Percentiles rank a stretch among this genome's conserved stretches.
Evolutionary conservation across 2,888 invertebrate genomes (phyloP).

Genomic region (Synergus laeviventris): DNA sequence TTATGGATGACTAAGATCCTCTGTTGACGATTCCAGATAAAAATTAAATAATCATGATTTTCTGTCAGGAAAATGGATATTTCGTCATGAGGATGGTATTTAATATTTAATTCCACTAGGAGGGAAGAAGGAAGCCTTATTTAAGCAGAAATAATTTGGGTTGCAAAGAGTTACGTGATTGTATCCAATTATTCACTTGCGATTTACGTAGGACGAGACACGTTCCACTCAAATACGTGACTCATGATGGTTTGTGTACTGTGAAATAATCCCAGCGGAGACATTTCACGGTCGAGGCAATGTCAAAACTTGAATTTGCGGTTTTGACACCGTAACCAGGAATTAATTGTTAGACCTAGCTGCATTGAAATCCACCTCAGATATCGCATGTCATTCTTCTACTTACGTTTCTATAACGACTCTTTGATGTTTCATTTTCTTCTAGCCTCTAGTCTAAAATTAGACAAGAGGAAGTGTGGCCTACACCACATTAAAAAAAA

Average conservation of each 20-base stretch:
- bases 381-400: neutral
- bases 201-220: constrained; percentile 14
- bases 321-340: neutral
- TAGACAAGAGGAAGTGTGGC: neutral
- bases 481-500: neutral
- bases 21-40: neutral
- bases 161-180: neutral
- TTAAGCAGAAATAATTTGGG: neutral
- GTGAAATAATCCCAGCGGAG: neutral
- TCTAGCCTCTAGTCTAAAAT: neutral
- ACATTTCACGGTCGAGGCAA: neutral
- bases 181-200: neutral
- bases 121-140: neutral
- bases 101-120: neutral
- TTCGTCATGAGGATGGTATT: neutral
- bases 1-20: too few species aligned
- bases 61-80: neutral
- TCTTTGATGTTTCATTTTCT: neutral
- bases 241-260: neutral
- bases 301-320: neutral
- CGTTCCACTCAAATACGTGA: constrained; percentile 5
- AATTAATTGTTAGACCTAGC: constrained; percentile 1
- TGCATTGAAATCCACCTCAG: neutral
- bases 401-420: neutral
- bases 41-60: neutral